Base-by-base conservation (phyloP, 1,140 invertebrate genomes). In the Zaprionus tsacasi region DNA sequence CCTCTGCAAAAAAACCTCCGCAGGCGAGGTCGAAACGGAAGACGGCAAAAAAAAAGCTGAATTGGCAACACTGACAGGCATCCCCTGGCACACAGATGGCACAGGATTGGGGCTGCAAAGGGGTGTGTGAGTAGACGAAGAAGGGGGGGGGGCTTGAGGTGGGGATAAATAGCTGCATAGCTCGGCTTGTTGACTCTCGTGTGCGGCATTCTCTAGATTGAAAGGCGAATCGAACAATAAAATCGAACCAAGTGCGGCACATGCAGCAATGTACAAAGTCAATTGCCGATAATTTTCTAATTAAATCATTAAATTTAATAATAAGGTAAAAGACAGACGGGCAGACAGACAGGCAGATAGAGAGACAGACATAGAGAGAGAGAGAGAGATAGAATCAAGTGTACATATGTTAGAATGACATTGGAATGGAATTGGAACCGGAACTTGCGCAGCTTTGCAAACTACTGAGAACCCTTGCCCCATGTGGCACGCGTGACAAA, bases 241-340 rank as follows among this genome's bases (percentile, higher is more conserved):
- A 68, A 72, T 76, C 56, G 64, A 72, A 63, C 69, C 79, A 72
- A 69, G 55, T 72, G 75, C 69, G 36, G 69, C 60, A 48, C 54
- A 43, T 66, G 57, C 48, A 45, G 75, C 13, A 50, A 70, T 60
- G 59, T 58, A 71, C 63, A 68, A 63, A 57, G 64, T 33, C 69
- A 80, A 83, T 80, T 83, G 80, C 70, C 43, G 56, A 40, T 88
- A 55, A 87, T 87, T 82, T 80, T 79, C 77, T 66, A 88, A 88
- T 88, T 88, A 88, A 89, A 83, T 83, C 80, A 78, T 88, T 88
- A 79, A 88, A 65, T 48, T 76, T 88, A 88, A 88, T 88, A 61
- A 72, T 69, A 76, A 57, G 63, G 76, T 72, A 63, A 52, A 73
- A 73, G 43, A 35, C 59, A 1, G 54, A 12, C 40, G 38, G 6